These are phyloP conservation scores for Trochalopteron elliotii DNA, from an alignment of 2,113 vertebrate genomes.

Conservation along the genomic window DNA sequence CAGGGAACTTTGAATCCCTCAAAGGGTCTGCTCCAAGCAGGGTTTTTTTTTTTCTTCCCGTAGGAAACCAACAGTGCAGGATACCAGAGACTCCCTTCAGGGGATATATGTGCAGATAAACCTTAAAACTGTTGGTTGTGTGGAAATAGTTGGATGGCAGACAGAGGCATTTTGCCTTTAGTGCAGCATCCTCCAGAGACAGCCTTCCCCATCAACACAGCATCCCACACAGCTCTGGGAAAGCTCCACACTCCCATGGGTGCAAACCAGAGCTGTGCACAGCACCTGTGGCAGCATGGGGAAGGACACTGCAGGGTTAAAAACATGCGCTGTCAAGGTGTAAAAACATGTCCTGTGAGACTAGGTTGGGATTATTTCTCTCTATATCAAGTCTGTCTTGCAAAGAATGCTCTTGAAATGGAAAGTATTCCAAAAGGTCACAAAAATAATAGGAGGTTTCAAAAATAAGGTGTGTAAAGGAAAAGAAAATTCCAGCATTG, in stretches of 20 bases:
- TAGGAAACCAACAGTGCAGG: background rate
- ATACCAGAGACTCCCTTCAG: background rate
- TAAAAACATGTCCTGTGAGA: background rate
- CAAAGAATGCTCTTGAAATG: background rate
- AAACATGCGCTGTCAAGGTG: background rate
- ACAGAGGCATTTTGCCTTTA: background rate
- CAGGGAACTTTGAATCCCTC: background rate
- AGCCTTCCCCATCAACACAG: background rate
- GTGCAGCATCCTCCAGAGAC: background rate
- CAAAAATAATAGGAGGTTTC: background rate
- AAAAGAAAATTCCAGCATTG: background rate
- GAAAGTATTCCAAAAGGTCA: background rate
- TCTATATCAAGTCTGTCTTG: background rate
- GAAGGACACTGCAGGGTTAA: background rate
- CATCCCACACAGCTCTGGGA: background rate
- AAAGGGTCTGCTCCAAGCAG: background rate
- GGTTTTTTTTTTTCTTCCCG: background rate
- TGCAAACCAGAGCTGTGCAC: background rate
- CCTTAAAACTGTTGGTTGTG: background rate
- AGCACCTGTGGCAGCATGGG: background rate
- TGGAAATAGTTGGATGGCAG: background rate
- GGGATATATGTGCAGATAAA: fast-evolving
- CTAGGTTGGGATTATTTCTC: background rate
- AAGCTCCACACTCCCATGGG: fast-evolving
- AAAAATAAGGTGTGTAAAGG: background rate